Percentiles rank a stretch among this genome's conserved stretches.
phyloP scores from a whole-genome alignment of 1,140 invertebrate genomes.

The Pseudobourletiella spinata region DNA sequence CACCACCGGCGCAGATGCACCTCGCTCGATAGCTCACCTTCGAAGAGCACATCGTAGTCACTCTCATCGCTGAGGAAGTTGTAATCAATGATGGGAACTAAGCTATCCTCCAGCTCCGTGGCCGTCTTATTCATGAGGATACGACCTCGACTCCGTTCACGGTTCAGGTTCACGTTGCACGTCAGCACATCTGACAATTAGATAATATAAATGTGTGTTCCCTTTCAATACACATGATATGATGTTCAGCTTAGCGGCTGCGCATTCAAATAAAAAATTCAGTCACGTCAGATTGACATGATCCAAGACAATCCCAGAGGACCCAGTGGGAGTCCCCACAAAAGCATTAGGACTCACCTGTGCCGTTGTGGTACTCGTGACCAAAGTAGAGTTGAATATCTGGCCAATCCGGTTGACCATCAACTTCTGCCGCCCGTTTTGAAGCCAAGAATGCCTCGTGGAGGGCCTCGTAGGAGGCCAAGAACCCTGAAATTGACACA shows the following conservation, averaged over 20 bases:
- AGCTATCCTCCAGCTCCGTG: background rate
- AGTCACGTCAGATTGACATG: too few species aligned
- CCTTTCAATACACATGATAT: too few species aligned
- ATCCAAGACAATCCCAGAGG: background rate
- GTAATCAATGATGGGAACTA: conserved; percentile 6
- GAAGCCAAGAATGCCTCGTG: background rate
- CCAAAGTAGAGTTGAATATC: background rate
- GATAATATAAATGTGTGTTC: background rate
- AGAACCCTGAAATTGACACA: too few species aligned
- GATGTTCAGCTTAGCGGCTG: too few species aligned
- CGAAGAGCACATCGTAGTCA: background rate
- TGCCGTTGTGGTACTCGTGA: background rate
- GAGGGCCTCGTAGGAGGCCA: background rate
- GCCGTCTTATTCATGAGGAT: background rate
- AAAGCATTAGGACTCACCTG: background rate
- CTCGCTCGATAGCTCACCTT: background rate
- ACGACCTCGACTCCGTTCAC: background rate
- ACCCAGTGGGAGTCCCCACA: background rate
- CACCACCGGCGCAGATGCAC: background rate
- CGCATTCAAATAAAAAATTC: too few species aligned
- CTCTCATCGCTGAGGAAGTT: background rate
- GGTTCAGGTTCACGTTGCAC: background rate
- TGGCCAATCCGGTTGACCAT: background rate
- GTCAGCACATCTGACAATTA: background rate
- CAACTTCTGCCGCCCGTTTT: background rate